phyloP scores from a whole-genome alignment of 2,888 invertebrate genomes.

The Hirtodrosophila alboralis region DNA sequence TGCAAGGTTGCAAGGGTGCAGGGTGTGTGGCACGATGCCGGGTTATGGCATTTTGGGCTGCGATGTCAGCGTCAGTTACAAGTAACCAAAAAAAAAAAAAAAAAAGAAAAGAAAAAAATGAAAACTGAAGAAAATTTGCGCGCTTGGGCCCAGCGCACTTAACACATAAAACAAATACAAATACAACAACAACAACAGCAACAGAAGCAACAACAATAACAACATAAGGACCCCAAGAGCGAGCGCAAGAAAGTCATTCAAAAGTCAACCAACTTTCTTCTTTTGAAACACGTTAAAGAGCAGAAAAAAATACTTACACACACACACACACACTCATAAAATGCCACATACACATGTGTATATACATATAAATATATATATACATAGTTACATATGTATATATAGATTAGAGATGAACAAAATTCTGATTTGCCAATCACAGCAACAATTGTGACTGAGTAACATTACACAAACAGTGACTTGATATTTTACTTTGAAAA shows the following conservation, averaged over 20 bases:
- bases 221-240: constrained; percentile 29
- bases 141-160: constrained; percentile 79
- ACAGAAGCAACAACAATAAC: constrained; percentile 18
- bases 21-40: neutral
- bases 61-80: constrained; percentile 63
- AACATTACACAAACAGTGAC: too few relatives aligned
- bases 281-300: constrained; percentile 77
- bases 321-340: constrained; percentile 18
- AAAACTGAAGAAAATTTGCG: too few relatives aligned
- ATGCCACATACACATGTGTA: constrained; percentile 7
- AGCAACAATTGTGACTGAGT: too few relatives aligned
- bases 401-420: too few relatives aligned
- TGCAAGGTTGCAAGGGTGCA: neutral
- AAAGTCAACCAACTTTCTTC: constrained; percentile 84
- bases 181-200: constrained; percentile 31
- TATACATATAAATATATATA: constrained; percentile 8
- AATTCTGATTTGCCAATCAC: too few relatives aligned
- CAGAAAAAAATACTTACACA: constrained; percentile 45
- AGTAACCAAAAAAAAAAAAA: constrained; percentile 24
- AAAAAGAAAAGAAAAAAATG: too few relatives aligned
- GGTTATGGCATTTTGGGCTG: constrained; percentile 41
- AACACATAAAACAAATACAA: constrained; percentile 78
- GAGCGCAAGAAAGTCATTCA: constrained; percentile 81
- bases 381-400: constrained; percentile 1
- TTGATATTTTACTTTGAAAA: too few relatives aligned